Conservation (phyloP, 2,888 invertebrate species). For the Drosophila subquinaria region DNA sequence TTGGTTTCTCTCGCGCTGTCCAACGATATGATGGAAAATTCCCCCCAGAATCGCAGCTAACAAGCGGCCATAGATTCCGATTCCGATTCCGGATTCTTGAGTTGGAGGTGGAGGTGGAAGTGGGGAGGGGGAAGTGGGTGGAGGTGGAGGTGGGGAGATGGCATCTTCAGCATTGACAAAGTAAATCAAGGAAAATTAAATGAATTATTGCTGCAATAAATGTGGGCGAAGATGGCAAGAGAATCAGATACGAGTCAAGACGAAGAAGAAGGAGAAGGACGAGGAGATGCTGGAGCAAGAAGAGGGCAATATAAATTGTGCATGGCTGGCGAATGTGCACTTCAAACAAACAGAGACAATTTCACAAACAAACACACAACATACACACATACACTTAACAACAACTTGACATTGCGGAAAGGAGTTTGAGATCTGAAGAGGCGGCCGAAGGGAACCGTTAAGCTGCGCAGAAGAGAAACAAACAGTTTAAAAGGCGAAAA, state of each 20-base stretch:
- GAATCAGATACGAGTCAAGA: neutral
- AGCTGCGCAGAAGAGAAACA: conserved; percentile 3
- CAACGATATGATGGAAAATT: conserved; percentile 19
- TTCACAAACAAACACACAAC: conserved; percentile 19
- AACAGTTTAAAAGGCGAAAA: neutral
- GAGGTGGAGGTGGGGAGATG: neutral
- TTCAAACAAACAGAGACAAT: conserved; percentile 52
- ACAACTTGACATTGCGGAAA: conserved; percentile 6
- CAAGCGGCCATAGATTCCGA: conserved; percentile 27
- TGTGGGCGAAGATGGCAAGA: conserved; percentile 43
- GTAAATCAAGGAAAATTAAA: conserved; percentile 81
- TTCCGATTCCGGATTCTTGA: conserved; percentile 4
- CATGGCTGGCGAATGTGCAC: conserved; percentile 45
- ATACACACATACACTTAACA: conserved; percentile 2
- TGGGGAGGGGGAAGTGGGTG: neutral
- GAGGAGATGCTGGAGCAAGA: neutral
- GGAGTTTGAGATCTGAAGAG: neutral
- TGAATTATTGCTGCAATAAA: conserved; percentile 82
- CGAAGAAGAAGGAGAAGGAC: neutral
- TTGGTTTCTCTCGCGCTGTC: conserved; percentile 16
- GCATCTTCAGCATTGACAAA: conserved; percentile 63
- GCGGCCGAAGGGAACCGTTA: conserved; percentile 20
- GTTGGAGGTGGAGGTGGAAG: neutral
- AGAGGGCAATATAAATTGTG: conserved; percentile 70
- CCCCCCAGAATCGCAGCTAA: conserved; percentile 45